A percentile compares a stretch with the other conserved stretches of the same genome.
Conservation (phyloP, 2,113 vertebrate species). For the Bostrychus sinensis region DNA sequence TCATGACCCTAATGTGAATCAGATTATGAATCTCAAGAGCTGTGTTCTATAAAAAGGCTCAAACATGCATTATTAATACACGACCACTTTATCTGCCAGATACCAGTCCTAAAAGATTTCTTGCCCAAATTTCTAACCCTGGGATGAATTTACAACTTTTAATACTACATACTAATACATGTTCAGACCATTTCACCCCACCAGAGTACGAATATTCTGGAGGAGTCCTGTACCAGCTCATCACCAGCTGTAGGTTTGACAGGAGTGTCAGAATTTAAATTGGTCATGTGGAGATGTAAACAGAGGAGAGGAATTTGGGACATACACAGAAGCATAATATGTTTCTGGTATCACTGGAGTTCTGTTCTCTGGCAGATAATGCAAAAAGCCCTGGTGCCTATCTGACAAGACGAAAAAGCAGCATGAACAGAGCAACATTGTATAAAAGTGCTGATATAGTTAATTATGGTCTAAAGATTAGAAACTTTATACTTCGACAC, state of each 20-base stretch:
- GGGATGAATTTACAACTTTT: slow-evolving; percentile 68
- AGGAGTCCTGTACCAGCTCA: slow-evolving; percentile 9
- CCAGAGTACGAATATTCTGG: slow-evolving; percentile 17
- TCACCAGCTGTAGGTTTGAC: slow-evolving; percentile 42
- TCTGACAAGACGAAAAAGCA: slow-evolving; percentile 18
- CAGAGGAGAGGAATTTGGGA: slow-evolving; percentile 28
- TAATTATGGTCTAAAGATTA: slow-evolving; percentile 55
- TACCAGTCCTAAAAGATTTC: slow-evolving; percentile 71
- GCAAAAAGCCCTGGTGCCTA: slow-evolving; percentile 35
- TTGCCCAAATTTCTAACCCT: slow-evolving; percentile 73
- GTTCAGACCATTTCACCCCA: slow-evolving; percentile 50
- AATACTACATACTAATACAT: slow-evolving; percentile 52
- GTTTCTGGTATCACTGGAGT: slow-evolving; percentile 63
- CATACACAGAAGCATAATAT: slow-evolving; percentile 42
- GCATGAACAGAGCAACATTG: slow-evolving; percentile 44
- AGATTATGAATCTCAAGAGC: slow-evolving; percentile 79
- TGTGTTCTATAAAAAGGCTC: slow-evolving; percentile 80
- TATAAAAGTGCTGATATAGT: slow-evolving; percentile 33
- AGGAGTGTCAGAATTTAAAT: slow-evolving; percentile 24
- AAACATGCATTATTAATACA: slow-evolving; percentile 78
- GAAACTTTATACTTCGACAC: slow-evolving; percentile 36
- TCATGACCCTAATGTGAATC: slow-evolving; percentile 68
- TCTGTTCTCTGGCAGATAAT: slow-evolving; percentile 48
- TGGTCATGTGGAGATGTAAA: slow-evolving; percentile 54
- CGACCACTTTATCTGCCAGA: slow-evolving; percentile 75